These are phyloP conservation scores for Rhopalosiphum nymphaeae DNA, from an alignment of 2,888 invertebrate species.

Conservation along the genomic window DNA sequence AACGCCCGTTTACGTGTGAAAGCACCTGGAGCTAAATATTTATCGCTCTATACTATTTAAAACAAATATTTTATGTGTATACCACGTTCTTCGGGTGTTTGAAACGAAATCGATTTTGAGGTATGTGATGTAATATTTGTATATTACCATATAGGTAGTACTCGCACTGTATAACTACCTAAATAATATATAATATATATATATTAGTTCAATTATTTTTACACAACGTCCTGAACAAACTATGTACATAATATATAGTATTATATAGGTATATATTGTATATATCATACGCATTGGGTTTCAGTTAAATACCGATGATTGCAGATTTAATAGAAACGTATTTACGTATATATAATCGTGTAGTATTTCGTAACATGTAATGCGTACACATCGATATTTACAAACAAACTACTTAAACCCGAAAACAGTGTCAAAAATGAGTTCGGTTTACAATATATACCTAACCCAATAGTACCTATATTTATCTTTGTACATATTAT, in stretches of 20 bases:
- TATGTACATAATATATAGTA: not conserved
- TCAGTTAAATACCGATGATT: not conserved
- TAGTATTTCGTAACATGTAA: not conserved
- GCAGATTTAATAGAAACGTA: slow-evolving; percentile 28
- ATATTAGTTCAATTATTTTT: not conserved
- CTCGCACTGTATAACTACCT: not conserved
- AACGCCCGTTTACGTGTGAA: slow-evolving; percentile 32
- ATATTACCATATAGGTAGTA: not conserved
- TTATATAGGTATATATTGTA: not conserved
- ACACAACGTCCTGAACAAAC: not conserved
- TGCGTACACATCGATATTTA: not conserved
- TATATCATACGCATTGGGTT: not conserved
- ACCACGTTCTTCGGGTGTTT: not conserved
- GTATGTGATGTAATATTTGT: not conserved
- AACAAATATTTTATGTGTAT: not conserved
- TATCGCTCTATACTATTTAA: slow-evolving; percentile 6
- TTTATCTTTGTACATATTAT: not conserved
- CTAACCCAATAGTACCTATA: not conserved
- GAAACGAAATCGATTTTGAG: not conserved
- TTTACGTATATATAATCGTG: not conserved
- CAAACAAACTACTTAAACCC: slow-evolving; percentile 20
- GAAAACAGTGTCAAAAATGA: not conserved
- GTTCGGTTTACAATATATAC: not conserved
- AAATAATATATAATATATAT: not conserved
- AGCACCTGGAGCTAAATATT: slow-evolving; percentile 15